Conservation (phyloP, 1,140 invertebrate species). For the Drosophila dunni region DNA sequence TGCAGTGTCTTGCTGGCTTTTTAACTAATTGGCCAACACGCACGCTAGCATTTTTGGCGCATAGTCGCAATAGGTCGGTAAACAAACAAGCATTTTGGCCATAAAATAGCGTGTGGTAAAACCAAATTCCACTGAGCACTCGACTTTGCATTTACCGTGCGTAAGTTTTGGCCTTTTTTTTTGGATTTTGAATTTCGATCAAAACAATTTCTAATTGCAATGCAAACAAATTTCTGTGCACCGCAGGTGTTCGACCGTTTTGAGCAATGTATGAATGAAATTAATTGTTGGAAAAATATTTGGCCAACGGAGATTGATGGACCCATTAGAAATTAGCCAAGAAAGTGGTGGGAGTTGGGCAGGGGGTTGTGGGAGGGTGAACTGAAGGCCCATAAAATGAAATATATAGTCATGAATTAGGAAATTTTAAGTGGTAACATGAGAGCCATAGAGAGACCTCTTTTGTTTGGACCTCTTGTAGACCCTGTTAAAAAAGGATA, state of each 20-base stretch:
- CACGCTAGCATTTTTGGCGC: slow-evolving; percentile 67
- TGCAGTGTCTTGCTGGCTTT: slow-evolving; percentile 41
- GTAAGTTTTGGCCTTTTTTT: slow-evolving; percentile 12
- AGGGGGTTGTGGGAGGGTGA: not conserved
- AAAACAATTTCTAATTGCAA: slow-evolving; percentile 77
- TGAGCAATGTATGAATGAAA: slow-evolving; percentile 66
- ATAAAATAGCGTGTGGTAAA: slow-evolving; percentile 77
- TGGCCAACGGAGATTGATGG: slow-evolving; percentile 58
- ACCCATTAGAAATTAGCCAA: slow-evolving; percentile 13
- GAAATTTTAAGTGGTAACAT: too few relatives aligned
- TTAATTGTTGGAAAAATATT: slow-evolving; percentile 77
- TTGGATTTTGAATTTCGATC: slow-evolving; percentile 2
- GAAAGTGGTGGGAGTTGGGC: not conserved
- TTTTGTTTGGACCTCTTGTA: too few relatives aligned
- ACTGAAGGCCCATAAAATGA: not conserved
- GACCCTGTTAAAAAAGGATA: too few relatives aligned
- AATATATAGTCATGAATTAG: not conserved
- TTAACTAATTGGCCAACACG: slow-evolving; percentile 75
- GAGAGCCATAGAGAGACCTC: too few relatives aligned
- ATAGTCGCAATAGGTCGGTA: slow-evolving; percentile 59
- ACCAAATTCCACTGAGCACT: slow-evolving; percentile 43
- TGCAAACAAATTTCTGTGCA: slow-evolving; percentile 72
- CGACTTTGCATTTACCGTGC: slow-evolving; percentile 12
- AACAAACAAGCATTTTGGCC: slow-evolving; percentile 70
- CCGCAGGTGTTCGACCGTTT: slow-evolving; percentile 64